A percentile compares a stretch with the other conserved stretches of the same genome.
Conservation (phyloP, 1,140 invertebrate species). For the Drosophila simulans region DNA sequence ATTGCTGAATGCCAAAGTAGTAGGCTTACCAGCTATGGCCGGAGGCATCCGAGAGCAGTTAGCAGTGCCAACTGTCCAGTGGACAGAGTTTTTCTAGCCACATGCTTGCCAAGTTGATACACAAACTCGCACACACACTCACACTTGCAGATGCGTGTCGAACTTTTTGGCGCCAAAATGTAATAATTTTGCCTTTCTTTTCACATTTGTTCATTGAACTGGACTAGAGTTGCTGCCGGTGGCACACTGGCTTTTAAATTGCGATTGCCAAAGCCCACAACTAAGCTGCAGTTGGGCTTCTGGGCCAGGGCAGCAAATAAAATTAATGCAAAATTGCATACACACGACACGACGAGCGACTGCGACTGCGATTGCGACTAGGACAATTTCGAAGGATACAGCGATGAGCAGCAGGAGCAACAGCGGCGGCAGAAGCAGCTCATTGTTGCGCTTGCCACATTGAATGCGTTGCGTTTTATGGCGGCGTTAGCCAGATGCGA, state of each 20-base stretch:
- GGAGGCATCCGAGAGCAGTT: neutral
- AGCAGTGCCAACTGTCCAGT: constrained; percentile 1
- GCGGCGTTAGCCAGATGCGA: constrained; percentile 79
- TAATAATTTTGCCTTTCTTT: constrained; percentile 39
- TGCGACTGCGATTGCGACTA: constrained; percentile 14
- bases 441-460: constrained; percentile 83
- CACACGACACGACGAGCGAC: constrained; percentile 67
- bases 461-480: constrained; percentile 82
- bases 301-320: constrained; percentile 57
- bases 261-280: constrained; percentile 32
- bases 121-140: constrained; percentile 26
- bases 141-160: constrained; percentile 24
- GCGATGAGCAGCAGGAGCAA: constrained; percentile 28
- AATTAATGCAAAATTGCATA: constrained; percentile 81
- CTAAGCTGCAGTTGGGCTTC: constrained; percentile 72
- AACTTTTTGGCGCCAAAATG: constrained; percentile 72
- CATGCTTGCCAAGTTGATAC: constrained; percentile 64
- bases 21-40: neutral
- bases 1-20: neutral
- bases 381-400: constrained; percentile 26
- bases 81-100: constrained; percentile 8
- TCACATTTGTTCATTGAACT: constrained; percentile 14
- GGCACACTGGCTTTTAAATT: constrained; percentile 3
- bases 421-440: constrained; percentile 55
- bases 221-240: neutral